Evolutionary conservation across 92 coral and sea anemone genomes (phyloP).

Genomic region (Epizoanthus fatuus): DNA sequence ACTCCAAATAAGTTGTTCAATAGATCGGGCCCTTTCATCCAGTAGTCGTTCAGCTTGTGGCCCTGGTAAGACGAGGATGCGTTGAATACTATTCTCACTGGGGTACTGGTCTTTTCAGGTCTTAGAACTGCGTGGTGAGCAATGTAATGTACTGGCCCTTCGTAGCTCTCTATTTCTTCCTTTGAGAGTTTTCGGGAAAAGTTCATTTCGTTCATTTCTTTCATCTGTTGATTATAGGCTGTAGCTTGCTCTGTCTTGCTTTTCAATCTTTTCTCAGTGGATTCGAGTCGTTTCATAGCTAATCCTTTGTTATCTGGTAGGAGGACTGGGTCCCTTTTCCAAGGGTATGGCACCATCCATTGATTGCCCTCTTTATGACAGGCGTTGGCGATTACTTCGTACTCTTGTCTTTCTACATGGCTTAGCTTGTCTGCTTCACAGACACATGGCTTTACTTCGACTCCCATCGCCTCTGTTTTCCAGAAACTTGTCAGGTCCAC

Average conservation of each 20-base stretch:
- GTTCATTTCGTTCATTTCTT: constrained; percentile 32
- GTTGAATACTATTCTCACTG: constrained; percentile 39
- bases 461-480: constrained; percentile 59
- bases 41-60: constrained; percentile 60
- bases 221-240: constrained; percentile 58
- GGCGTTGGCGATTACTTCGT: constrained; percentile 37
- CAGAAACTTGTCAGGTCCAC: constrained; percentile 55
- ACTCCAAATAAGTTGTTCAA: constrained; percentile 60
- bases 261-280: constrained; percentile 49
- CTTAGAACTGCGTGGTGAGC: constrained; percentile 68
- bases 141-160: constrained; percentile 69
- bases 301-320: constrained; percentile 42
- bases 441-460: constrained; percentile 41
- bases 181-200: constrained; percentile 48
- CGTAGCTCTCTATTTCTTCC: constrained; percentile 33
- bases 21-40: constrained; percentile 64
- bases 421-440: constrained; percentile 58
- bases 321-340: constrained; percentile 47
- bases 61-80: constrained; percentile 58
- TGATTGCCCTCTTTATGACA: constrained; percentile 59
- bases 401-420: constrained; percentile 59
- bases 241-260: constrained; percentile 38
- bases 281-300: constrained; percentile 50
- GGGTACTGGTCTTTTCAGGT: constrained; percentile 48
- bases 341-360: constrained; percentile 70